A percentile compares a stretch with the other conserved stretches of the same genome.
Evolutionary conservation across 1,140 invertebrate genomes (phyloP).

Genomic region (Drosophila arizonae): DNA sequence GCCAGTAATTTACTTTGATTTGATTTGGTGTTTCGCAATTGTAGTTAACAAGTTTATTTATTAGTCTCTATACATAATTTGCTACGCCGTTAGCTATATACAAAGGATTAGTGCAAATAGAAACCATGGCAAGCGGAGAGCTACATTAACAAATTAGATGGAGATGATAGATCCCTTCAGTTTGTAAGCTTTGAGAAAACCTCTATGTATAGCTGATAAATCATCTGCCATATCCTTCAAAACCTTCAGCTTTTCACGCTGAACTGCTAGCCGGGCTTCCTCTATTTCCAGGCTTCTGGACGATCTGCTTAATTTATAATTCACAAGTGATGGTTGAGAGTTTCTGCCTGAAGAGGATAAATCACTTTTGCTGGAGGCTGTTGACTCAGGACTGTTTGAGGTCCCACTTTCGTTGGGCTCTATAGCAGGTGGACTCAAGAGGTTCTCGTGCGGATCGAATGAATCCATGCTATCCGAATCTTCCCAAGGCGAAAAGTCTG

Average conservation of each 20-base stretch:
- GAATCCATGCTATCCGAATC: constrained; percentile 18
- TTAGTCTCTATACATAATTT: not conserved
- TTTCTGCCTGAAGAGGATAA: not conserved
- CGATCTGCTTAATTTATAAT: not conserved
- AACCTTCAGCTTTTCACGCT: constrained; percentile 32
- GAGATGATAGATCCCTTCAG: not conserved
- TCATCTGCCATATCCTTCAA: constrained; percentile 38
- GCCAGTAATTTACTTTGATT: not conserved
- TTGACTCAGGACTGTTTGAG: not conserved
- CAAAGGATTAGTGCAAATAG: not conserved
- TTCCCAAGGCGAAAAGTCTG: constrained; percentile 28
- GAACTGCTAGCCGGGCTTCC: constrained; percentile 29
- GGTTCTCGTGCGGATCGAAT: not conserved
- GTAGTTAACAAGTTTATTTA: not conserved
- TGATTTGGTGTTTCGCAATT: not conserved
- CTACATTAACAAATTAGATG: not conserved
- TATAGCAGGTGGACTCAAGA: not conserved
- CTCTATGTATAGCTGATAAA: constrained; percentile 32
- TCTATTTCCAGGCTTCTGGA: constrained; percentile 26
- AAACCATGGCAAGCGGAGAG: not conserved
- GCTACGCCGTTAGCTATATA: not conserved
- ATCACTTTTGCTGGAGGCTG: not conserved
- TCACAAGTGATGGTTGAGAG: not conserved
- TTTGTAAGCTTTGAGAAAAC: constrained; percentile 26
- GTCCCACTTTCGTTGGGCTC: not conserved